Evolutionary conservation across 2,888 invertebrate species (phyloP), one percentile per base, ranked within the genome.

Genomic region (Cryptus armator): DNA sequence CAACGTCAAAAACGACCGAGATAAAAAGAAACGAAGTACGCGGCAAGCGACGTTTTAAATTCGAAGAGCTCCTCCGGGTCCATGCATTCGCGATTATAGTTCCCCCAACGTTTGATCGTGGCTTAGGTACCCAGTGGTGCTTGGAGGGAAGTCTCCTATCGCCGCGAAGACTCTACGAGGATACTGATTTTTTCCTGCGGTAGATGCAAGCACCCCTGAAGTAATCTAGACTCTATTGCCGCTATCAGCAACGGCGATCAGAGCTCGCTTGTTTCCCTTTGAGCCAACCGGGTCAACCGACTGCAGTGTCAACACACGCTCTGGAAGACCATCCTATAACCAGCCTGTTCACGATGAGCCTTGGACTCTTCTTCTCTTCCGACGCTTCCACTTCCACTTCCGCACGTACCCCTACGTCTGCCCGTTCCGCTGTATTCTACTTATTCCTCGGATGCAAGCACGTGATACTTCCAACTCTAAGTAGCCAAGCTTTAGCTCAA

Each of bases 141-240:
- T 89, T 67, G 16, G 53, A 19, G 51, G 3, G 12, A 29, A 70
- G 68, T 74, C 46, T 67, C 74, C 32, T 32, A 44, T 53, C 44
- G 59, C 70, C 14, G 12, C 14, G 29, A 9, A 59, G 32, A 19
- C 32, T 67, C 29, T 59, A 9, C 24, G 62, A 67, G 24, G 53
- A 62, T 46, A 37, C 44, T 72, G 80, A 77, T 83, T 80, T 68
- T 64, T 77, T 29, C 68, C 71, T 59, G 67, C 66, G 72, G 59
- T 24, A 16, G 56, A 71, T 82, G 71, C 56, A 80, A 86, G 90
- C 89, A 90, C 90, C 90, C 80, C 91, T 90, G 89, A 90, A 81
- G 91, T 91, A 92, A 92, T 92, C 91, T 92, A 90, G 91, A 91
- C 91, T 89, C 90, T 91, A 92, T 92, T 91, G 91, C 90, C 87